phyloP scores from a whole-genome alignment of 2,888 invertebrate genomes.

The Branchellion lobata region DNA sequence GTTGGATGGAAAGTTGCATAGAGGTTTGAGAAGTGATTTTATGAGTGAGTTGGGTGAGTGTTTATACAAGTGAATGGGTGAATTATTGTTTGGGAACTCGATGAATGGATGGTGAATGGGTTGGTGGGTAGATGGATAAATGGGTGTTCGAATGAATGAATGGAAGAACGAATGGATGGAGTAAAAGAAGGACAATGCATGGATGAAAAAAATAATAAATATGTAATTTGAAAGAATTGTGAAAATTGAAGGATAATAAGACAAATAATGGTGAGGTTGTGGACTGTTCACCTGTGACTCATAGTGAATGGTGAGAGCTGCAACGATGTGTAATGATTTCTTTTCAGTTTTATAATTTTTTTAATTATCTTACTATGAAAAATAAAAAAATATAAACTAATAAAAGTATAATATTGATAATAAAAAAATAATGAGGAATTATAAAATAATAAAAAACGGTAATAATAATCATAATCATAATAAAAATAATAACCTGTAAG shows the following conservation, averaged over 20 bases:
- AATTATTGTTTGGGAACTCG: no score
- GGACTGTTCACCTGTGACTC: constrained; percentile 66
- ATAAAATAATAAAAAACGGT: neutral
- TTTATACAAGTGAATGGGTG: no score
- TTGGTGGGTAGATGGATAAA: no score
- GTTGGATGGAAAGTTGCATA: neutral
- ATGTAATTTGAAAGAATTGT: neutral
- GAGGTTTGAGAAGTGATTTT: neutral
- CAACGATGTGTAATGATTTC: constrained; percentile 48
- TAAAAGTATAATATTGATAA: neutral
- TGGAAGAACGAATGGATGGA: neutral
- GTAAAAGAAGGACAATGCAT: neutral
- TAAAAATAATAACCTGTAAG: constrained; percentile 67
- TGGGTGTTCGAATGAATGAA: neutral
- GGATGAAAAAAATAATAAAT: no score
- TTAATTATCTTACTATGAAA: constrained; percentile 6
- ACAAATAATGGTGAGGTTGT: neutral
- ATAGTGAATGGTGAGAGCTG: constrained; percentile 69
- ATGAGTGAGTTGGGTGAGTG: no score
- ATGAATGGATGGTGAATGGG: neutral
- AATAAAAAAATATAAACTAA: neutral
- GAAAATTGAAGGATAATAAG: neutral
- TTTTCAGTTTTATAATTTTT: no score
- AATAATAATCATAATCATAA: neutral
- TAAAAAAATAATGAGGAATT: neutral